Evolutionary conservation across 1,140 invertebrate species (phyloP).

Genomic region (Nomia melanderi): DNA sequence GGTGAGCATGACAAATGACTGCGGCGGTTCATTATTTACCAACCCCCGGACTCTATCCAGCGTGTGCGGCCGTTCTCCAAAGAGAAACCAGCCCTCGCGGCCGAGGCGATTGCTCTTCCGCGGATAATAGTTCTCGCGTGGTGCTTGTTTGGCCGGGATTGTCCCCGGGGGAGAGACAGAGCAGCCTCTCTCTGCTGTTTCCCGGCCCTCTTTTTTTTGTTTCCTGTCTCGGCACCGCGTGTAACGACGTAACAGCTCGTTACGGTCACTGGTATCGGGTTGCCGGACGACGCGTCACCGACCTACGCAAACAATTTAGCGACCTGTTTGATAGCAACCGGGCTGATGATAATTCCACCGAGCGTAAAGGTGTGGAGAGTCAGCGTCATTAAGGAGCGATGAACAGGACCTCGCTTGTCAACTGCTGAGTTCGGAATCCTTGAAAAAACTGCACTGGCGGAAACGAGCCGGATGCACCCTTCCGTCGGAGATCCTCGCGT

Average conservation of each 20-base stretch:
- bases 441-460: too few species aligned
- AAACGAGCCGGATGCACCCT: too few species aligned
- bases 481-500: too few species aligned
- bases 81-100: conserved; percentile 42
- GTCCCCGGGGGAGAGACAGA: conserved; percentile 35
- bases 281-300: background rate
- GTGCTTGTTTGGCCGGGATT: conserved; percentile 39
- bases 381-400: too few species aligned
- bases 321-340: background rate
- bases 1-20: conserved; percentile 57
- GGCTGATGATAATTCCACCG: too few species aligned
- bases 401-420: too few species aligned
- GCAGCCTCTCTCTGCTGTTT: background rate
- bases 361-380: too few species aligned
- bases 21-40: conserved; percentile 60
- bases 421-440: too few species aligned
- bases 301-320: conserved; percentile 35
- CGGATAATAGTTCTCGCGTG: conserved; percentile 59
- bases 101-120: conserved; percentile 38
- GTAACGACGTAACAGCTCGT: conserved; percentile 60
- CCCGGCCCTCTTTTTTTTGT: too few species aligned
- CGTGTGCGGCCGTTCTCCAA: conserved; percentile 49
- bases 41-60: background rate
- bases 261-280: conserved; percentile 35
- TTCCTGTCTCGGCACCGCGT: background rate